Evolutionary conservation across 2,113 vertebrate genomes (phyloP).

Genomic region (Brachypteracias leptosomus): DNA sequence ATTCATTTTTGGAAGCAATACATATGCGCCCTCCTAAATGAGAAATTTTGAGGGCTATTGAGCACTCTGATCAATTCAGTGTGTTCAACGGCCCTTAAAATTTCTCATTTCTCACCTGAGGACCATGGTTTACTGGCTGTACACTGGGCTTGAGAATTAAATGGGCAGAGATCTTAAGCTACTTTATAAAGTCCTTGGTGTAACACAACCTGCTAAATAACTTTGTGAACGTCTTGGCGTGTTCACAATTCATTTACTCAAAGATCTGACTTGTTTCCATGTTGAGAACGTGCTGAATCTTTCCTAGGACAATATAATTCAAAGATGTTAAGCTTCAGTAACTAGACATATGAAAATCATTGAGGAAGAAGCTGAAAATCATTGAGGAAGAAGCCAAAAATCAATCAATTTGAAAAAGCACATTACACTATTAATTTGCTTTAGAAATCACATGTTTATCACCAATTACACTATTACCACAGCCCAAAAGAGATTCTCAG

Average conservation of each 20-base stretch:
- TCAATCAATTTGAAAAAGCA: neutral
- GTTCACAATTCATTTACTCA: neutral
- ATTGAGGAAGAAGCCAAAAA: neutral
- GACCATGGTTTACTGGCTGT: constrained; percentile 50
- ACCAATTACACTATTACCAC: neutral
- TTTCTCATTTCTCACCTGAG: constrained; percentile 73
- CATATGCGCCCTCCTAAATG: constrained; percentile 63
- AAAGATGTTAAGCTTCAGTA: constrained; percentile 24
- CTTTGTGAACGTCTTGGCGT: neutral
- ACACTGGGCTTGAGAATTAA: constrained; percentile 33
- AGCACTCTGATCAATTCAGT: constrained; percentile 57
- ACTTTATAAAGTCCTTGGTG: neutral
- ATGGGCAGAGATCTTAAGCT: constrained; percentile 8
- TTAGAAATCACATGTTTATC: neutral
- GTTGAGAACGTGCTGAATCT: neutral
- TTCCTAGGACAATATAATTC: neutral
- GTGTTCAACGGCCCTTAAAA: constrained; percentile 72
- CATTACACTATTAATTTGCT: neutral
- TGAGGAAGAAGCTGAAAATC: neutral
- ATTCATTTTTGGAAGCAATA: constrained; percentile 51
- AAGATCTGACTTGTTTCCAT: neutral
- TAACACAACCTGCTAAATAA: neutral
- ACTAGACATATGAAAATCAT: neutral
- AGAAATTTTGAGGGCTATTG: constrained; percentile 77
- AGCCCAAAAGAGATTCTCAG: neutral